Conservation (phyloP, 2,888 invertebrate species). For the Tryphoninae sp. region DNA sequence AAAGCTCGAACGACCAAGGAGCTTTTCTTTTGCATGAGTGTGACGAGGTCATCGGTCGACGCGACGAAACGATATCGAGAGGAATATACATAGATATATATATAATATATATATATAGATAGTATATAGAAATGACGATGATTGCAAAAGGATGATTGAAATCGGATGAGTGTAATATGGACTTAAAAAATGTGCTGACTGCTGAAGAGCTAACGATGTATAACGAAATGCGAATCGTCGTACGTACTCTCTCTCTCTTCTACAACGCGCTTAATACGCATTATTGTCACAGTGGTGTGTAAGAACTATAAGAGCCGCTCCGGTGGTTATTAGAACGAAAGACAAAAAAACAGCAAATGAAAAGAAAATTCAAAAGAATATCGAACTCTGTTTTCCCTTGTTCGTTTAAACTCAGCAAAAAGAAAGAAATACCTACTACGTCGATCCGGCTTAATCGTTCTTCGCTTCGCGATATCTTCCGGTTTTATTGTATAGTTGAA, state of each 20-base stretch:
- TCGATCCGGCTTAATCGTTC: slow-evolving; percentile 33
- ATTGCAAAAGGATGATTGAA: background rate
- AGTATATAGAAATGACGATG: background rate
- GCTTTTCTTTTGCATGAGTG: slow-evolving; percentile 23
- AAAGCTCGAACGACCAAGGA: slow-evolving; percentile 2
- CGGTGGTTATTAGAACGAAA: slow-evolving; percentile 22
- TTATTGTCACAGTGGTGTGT: slow-evolving; percentile 39
- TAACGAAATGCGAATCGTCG: slow-evolving; percentile 19
- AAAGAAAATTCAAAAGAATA: background rate
- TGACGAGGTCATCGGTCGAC: slow-evolving; percentile 32
- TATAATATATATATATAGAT: background rate
- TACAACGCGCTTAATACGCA: slow-evolving; percentile 1
- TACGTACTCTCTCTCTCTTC: slow-evolving; percentile 19
- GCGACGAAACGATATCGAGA: slow-evolving; percentile 15
- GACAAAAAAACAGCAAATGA: background rate
- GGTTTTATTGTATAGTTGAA: slow-evolving; percentile 57
- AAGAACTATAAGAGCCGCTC: slow-evolving; percentile 29
- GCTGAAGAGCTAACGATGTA: slow-evolving; percentile 42
- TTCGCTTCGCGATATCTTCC: slow-evolving; percentile 62
- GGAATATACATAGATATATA: slow-evolving; percentile 17
- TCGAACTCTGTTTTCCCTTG: slow-evolving; percentile 27
- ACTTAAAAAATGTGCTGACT: slow-evolving; percentile 12
- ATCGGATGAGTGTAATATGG: slow-evolving; percentile 19
- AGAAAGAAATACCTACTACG: slow-evolving; percentile 11
- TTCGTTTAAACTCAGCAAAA: slow-evolving; percentile 33